phyloP scores from a whole-genome alignment of 2,888 invertebrate genomes.

The Drosophila colorata region DNA sequence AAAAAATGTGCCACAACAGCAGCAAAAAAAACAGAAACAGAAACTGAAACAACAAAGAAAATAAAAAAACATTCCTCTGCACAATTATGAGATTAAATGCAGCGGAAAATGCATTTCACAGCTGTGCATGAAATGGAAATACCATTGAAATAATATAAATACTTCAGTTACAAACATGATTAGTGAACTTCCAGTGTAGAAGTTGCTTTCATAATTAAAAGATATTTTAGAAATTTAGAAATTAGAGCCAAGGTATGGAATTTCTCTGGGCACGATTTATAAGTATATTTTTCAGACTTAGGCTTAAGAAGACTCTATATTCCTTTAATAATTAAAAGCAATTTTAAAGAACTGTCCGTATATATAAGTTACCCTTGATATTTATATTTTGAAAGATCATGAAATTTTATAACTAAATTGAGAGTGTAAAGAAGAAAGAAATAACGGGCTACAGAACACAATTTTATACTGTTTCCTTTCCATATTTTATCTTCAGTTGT shows the following conservation, averaged over 20 bases:
- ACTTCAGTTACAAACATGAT: neutral
- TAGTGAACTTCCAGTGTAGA: neutral
- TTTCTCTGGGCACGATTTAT: neutral
- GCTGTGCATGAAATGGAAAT: conserved; percentile 39
- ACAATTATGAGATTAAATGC: conserved; percentile 64
- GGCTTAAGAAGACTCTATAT: too few relatives aligned
- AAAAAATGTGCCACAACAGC: neutral
- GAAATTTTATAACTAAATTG: too few relatives aligned
- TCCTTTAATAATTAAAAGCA: too few relatives aligned
- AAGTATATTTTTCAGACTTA: too few relatives aligned
- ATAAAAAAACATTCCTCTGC: conserved; percentile 18
- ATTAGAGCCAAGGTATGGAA: neutral
- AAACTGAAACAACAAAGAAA: conserved; percentile 3
- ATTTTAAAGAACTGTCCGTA: too few relatives aligned
- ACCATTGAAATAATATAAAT: conserved; percentile 5
- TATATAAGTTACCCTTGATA: too few relatives aligned
- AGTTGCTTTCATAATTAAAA: neutral
- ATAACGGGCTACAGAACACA: too few relatives aligned
- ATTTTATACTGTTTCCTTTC: too few relatives aligned
- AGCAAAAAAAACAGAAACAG: conserved; percentile 2
- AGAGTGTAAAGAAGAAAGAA: too few relatives aligned
- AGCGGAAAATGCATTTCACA: conserved; percentile 53
- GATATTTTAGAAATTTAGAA: neutral
- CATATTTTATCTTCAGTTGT: too few relatives aligned
- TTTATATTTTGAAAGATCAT: too few relatives aligned